Conservation (phyloP, 2,888 invertebrate species). For the Epistrophella euchroma region DNA sequence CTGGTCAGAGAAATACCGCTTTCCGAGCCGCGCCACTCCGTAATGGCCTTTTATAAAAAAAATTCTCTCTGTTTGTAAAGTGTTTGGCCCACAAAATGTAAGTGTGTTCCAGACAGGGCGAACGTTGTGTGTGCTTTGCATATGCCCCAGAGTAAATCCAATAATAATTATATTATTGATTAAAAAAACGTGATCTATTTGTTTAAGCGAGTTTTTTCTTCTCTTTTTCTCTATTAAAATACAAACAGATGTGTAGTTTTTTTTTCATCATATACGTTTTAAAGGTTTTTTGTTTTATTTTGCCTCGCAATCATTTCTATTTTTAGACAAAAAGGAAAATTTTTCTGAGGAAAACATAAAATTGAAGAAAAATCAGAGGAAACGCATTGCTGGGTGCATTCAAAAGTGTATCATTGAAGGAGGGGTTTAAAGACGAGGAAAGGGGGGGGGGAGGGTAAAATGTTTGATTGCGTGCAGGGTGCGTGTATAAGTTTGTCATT, state of each 20-base stretch:
- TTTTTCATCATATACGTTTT: slow-evolving; percentile 22
- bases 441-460: slow-evolving; percentile 11
- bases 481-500: slow-evolving; percentile 72
- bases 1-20: slow-evolving; percentile 38
- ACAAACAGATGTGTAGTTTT: slow-evolving; percentile 62
- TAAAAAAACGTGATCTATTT: slow-evolving; percentile 76
- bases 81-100: slow-evolving; percentile 17
- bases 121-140: slow-evolving; percentile 5
- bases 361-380: slow-evolving; percentile 14
- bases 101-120: slow-evolving; percentile 24
- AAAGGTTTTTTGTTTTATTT: background rate
- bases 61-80: slow-evolving; percentile 28
- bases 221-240: slow-evolving; percentile 18
- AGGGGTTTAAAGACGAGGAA: background rate
- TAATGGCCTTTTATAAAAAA: slow-evolving; percentile 8
- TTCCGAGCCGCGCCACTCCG: background rate
- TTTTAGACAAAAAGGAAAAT: slow-evolving; percentile 62
- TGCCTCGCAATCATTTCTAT: slow-evolving; percentile 65
- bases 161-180: slow-evolving; percentile 67
- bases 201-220: slow-evolving; percentile 69
- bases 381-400: slow-evolving; percentile 31
- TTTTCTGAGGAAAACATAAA: slow-evolving; percentile 31
- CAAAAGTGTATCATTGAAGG: background rate
- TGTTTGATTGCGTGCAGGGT: slow-evolving; percentile 31
- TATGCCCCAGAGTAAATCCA: slow-evolving; percentile 45